Base-by-base conservation (phyloP, 2,113 vertebrate species). In the Oryzias celebensis region DNA sequence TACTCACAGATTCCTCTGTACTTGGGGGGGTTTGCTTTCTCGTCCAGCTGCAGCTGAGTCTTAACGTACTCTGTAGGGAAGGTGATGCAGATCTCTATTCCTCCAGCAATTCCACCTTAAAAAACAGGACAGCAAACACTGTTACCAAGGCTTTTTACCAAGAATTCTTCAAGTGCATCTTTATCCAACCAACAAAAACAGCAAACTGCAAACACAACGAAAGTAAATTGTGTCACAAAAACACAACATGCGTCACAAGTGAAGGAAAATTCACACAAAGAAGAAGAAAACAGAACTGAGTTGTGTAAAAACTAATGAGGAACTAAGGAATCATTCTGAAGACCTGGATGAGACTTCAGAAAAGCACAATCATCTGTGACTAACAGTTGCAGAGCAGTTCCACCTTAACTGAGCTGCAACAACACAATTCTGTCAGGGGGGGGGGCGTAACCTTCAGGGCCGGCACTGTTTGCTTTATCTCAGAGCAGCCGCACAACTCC, bases 31-130 rank as follows among this genome's bases (percentile, higher is more conserved):
- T 96, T 92, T 0, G 95, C 93, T 71, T 93, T 97, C 84, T 98
- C 96, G 0, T 97, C 96, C 14, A 99, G 88, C 88, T 99, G 96
- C 56, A 98, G 91, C 85, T 98, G 97, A 0, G 96, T 98, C 87
- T 99, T 99, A 51, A 99, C 96, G 13, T 98, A 99, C 73, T 98
- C 96, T 0, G 97, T 98, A 3, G 97, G 96, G 87, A 98, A 99
- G 8, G 97, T 98, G 87, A 99, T 98, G 89, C 96, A 99, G 89
- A 98, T 98, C 82, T 98, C 96, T 0, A 99, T 98, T 51, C 97
- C 95, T 65, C 94, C 95, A 0, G 95, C 95, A 16, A 96, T 77
- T 48, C 95, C 95, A 56, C 95, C 95, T 97, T 76, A 49, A 75
- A 71, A 12, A 68, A 53, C 0, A 46, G 57, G 17, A 14, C 51